phyloP scores from a whole-genome alignment of 2,113 vertebrate species.

The Sclerurus mexicanus region DNA sequence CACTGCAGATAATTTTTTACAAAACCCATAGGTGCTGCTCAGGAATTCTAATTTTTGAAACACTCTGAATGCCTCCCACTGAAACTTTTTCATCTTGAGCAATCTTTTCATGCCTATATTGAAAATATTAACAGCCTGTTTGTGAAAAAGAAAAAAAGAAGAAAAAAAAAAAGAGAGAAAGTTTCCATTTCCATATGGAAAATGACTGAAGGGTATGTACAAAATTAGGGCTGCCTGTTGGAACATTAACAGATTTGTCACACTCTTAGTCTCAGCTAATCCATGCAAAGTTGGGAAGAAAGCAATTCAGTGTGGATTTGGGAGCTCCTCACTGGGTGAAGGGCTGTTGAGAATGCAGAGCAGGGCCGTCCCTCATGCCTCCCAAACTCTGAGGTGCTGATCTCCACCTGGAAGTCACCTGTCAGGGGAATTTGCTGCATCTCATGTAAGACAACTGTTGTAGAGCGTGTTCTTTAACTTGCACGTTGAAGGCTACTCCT shows the following conservation, averaged over 20 bases:
- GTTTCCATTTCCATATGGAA: slow-evolving; percentile 43
- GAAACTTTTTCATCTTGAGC: not conserved
- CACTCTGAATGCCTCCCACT: not conserved
- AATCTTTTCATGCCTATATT: not conserved
- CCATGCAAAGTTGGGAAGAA: slow-evolving; percentile 9
- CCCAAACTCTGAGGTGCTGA: not conserved
- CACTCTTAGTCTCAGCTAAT: slow-evolving; percentile 28
- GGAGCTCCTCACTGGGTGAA: not conserved
- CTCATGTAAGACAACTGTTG: rapidly evolving
- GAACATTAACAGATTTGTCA: slow-evolving; percentile 63
- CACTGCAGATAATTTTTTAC: not conserved
- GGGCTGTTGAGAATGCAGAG: not conserved
- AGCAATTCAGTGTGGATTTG: not conserved
- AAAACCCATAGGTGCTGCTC: not conserved
- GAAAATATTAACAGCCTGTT: slow-evolving; percentile 27
- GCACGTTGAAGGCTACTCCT: not conserved
- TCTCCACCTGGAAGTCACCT: not conserved
- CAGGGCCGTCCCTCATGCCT: not conserved
- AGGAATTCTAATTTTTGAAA: not conserved
- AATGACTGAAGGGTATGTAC: slow-evolving; percentile 53
- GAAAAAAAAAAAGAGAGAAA: not conserved
- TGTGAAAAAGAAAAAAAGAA: not conserved
- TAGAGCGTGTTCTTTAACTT: not conserved
- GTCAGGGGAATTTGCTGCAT: not conserved
- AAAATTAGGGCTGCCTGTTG: slow-evolving; percentile 49